A percentile compares a stretch with the other conserved stretches of the same genome.
phyloP scores from a whole-genome alignment of 2,113 vertebrate genomes.

The Oncorhynchus tshawytscha region DNA sequence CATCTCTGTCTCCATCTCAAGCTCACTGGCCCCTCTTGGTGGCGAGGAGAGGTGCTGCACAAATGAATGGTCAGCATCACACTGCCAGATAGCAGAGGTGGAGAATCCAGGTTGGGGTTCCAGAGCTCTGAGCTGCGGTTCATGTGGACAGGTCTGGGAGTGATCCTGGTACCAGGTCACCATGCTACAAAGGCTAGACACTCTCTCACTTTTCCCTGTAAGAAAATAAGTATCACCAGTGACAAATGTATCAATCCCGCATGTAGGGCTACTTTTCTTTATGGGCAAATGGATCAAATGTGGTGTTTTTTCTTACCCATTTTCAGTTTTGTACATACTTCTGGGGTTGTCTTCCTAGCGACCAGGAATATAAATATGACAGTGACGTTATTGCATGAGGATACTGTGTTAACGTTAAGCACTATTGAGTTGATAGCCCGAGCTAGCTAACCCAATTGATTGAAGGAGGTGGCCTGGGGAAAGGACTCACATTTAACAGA shows the following conservation, averaged over 20 bases:
- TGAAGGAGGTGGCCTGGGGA: background rate
- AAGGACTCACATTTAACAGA: background rate
- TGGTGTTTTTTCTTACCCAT: slow-evolving; percentile 47
- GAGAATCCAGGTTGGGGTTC: slow-evolving; percentile 77
- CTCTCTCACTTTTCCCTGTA: slow-evolving; percentile 67
- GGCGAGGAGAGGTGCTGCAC: slow-evolving; percentile 84
- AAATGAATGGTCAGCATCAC: slow-evolving; percentile 82
- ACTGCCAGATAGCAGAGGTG: slow-evolving; percentile 85
- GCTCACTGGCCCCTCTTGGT: slow-evolving; percentile 73
- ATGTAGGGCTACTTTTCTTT: no score
- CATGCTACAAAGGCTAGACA: slow-evolving; percentile 80
- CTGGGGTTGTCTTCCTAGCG: slow-evolving; percentile 55
- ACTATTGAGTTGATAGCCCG: background rate
- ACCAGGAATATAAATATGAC: slow-evolving; percentile 12
- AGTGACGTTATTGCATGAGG: background rate
- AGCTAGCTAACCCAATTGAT: background rate
- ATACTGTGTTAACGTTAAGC: background rate
- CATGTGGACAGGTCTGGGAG: slow-evolving; percentile 78
- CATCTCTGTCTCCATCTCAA: slow-evolving; percentile 48
- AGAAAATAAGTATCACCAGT: background rate
- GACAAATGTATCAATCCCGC: no score
- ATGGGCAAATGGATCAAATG: no score
- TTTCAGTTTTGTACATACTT: slow-evolving; percentile 49
- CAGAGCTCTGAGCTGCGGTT: slow-evolving; percentile 80
- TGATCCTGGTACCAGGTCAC: slow-evolving; percentile 90